A percentile compares a stretch with the other conserved stretches of the same genome.
These are phyloP conservation scores for Brachionus plicatilis DNA, from an alignment of 1,140 invertebrate genomes.

Conservation along the genomic window DNA sequence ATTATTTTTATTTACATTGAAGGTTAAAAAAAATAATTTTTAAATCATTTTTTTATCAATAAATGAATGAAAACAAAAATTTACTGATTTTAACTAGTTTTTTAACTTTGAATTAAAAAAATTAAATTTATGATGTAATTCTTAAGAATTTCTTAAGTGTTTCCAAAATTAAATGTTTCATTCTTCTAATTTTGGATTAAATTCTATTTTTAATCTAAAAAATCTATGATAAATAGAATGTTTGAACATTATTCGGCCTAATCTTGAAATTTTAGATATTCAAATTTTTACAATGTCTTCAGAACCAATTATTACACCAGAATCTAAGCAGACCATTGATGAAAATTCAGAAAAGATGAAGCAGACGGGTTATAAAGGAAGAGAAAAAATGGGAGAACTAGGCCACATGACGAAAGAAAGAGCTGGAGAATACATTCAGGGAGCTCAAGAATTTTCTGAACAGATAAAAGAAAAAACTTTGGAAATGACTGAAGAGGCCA, in stretches of 20 bases:
- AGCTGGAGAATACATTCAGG: background rate
- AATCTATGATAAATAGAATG: background rate
- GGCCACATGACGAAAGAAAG: background rate
- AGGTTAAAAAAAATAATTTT: no score
- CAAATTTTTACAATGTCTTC: background rate
- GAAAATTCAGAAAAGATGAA: background rate
- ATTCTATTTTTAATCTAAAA: background rate
- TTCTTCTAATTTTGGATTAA: background rate
- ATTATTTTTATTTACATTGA: no score
- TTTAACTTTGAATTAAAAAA: background rate
- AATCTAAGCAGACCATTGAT: background rate
- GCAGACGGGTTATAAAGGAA: background rate
- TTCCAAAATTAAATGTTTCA: background rate
- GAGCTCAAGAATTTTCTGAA: background rate
- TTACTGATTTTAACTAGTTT: background rate
- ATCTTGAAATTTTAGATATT: background rate
- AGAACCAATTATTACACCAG: background rate
- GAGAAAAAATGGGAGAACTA: slow-evolving; percentile 4
- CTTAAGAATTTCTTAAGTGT: background rate
- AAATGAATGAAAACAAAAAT: no score
- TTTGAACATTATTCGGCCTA: background rate
- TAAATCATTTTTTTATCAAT: no score
- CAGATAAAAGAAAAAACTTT: slow-evolving; percentile 22
- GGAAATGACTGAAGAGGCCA: background rate
- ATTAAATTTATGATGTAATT: background rate